These are phyloP conservation scores for Heliconius sara DNA, from an alignment of 2,888 invertebrate species.

Conservation along the genomic window DNA sequence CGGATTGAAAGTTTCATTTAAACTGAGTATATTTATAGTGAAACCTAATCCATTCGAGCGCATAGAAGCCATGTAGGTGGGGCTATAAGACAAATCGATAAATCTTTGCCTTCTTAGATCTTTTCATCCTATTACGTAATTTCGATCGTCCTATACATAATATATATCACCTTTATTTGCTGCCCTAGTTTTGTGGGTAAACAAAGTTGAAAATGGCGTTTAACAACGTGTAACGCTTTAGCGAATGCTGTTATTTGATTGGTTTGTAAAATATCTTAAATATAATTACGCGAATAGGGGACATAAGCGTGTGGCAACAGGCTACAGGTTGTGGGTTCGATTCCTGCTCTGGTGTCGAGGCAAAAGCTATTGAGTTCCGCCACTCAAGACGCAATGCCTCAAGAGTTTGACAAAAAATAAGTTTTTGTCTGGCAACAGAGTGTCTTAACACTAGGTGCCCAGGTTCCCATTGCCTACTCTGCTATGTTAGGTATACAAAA, in stretches of 20 bases:
- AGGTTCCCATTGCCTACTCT: too few relatives aligned
- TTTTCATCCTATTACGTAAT: constrained; percentile 31
- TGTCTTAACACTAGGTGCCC: too few relatives aligned
- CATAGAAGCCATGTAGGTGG: not conserved
- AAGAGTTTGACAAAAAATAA: not conserved
- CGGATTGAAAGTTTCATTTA: not conserved
- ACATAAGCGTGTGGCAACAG: too few relatives aligned
- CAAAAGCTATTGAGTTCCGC: not conserved
- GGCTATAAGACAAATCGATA: constrained; percentile 21
- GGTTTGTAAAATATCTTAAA: not conserved
- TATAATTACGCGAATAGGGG: not conserved
- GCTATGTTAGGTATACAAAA: too few relatives aligned
- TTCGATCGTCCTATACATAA: constrained; percentile 18
- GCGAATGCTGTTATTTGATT: not conserved
- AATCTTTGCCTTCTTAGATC: constrained; percentile 25
- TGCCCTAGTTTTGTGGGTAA: not conserved
- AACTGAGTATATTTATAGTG: not conserved
- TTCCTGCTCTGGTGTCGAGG: not conserved
- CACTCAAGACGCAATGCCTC: not conserved
- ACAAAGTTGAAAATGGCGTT: not conserved
- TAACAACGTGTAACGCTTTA: not conserved
- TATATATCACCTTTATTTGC: too few relatives aligned
- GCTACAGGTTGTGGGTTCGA: not conserved
- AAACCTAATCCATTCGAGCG: constrained; percentile 9
- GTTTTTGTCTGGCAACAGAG: not conserved